Evolutionary conservation across 2,888 invertebrate genomes (phyloP).

Genomic region (Bembecia ichneumoniformis): DNA sequence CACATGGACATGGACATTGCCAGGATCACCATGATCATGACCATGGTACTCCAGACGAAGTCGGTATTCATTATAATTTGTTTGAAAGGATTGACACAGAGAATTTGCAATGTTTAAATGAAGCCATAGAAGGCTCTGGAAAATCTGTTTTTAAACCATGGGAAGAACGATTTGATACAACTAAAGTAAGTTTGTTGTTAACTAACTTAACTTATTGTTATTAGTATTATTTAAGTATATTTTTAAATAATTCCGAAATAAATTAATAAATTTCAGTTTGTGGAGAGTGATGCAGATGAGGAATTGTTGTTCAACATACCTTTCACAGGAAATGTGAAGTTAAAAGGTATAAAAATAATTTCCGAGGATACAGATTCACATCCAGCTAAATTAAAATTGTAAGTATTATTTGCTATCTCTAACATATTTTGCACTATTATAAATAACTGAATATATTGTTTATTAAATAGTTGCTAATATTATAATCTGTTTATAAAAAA

Average conservation of each 20-base stretch:
- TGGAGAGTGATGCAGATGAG: slow-evolving; percentile 96
- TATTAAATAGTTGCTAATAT: too few relatives aligned
- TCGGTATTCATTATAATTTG: slow-evolving; percentile 86
- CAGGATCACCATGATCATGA: slow-evolving; percentile 75
- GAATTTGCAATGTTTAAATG: slow-evolving; percentile 93
- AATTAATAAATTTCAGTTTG: slow-evolving; percentile 76
- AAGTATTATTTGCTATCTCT: slow-evolving; percentile 44
- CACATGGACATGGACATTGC: slow-evolving; percentile 74
- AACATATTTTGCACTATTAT: too few relatives aligned
- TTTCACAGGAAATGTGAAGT: slow-evolving; percentile 94
- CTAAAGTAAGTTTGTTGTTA: slow-evolving; percentile 71
- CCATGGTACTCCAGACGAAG: slow-evolving; percentile 76
- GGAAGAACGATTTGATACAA: slow-evolving; percentile 85
- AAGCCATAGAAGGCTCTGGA: slow-evolving; percentile 87
- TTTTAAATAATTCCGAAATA: too few relatives aligned
- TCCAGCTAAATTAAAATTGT: slow-evolving; percentile 91
- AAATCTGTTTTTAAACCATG: slow-evolving; percentile 93
- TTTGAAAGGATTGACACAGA: slow-evolving; percentile 90
- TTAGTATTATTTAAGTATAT: too few relatives aligned
- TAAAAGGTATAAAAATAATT: slow-evolving; percentile 92
- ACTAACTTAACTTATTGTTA: too few relatives aligned
- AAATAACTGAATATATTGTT: too few relatives aligned
- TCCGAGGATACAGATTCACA: slow-evolving; percentile 91
- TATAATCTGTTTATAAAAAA: too few relatives aligned
- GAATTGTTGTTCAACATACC: slow-evolving; percentile 97